A percentile compares a stretch with the other conserved stretches of the same genome.
phyloP scores from a whole-genome alignment of 1,140 invertebrate genomes.

The Listronotus oregonensis region DNA sequence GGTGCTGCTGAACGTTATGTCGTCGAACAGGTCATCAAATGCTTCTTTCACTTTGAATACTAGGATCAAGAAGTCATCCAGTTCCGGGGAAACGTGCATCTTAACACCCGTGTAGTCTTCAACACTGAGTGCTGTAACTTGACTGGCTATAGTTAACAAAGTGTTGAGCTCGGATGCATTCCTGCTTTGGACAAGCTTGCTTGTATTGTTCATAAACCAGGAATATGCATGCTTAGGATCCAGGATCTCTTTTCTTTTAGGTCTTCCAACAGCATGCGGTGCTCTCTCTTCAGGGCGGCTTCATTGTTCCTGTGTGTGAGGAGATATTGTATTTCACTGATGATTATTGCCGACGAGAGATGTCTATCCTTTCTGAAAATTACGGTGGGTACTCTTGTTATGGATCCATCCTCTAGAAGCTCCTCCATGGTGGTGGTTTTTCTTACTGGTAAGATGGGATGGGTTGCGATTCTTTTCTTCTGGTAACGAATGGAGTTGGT shows the following conservation, averaged over 20 bases:
- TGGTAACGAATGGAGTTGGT: too few relatives aligned
- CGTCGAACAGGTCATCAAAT: slow-evolving; percentile 5
- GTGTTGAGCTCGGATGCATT: not conserved
- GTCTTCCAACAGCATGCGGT: not conserved
- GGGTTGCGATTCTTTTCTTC: too few relatives aligned
- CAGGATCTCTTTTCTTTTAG: not conserved
- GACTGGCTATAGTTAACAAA: not conserved
- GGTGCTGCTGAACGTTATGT: not conserved
- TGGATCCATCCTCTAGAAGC: too few relatives aligned
- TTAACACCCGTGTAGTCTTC: slow-evolving; percentile 1
- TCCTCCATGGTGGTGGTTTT: too few relatives aligned
- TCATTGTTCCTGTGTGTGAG: not conserved
- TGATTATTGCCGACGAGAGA: not conserved
- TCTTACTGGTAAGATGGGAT: too few relatives aligned
- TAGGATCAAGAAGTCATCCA: not conserved
- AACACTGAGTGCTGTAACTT: not conserved
- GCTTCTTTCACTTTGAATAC: not conserved
- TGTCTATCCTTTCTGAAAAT: not conserved
- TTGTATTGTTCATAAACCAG: slow-evolving; percentile 1
- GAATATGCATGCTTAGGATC: slow-evolving; percentile 1
- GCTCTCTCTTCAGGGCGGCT: not conserved
- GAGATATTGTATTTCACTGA: not conserved
- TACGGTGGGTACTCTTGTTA: not conserved
- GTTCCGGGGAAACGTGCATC: too few relatives aligned
- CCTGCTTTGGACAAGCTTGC: not conserved